phyloP scores from a whole-genome alignment of 2,797 vertebrate genomes.

The Brachyrhaphis roseni region DNA sequence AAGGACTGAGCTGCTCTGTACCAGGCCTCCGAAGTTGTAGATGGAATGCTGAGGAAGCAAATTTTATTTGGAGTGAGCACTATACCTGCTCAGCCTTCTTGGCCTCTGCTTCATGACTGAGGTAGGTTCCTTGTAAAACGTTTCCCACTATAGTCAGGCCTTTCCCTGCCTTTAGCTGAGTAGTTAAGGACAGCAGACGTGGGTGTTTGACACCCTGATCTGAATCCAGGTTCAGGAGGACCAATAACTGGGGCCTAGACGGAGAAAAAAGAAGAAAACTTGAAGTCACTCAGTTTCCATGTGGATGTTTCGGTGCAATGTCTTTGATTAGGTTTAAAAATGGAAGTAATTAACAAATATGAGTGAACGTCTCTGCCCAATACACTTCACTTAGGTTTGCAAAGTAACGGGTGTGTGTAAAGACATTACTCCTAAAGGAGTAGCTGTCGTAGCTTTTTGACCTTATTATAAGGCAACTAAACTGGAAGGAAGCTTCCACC shows the following conservation, averaged over 20 bases:
- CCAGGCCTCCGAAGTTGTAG: not conserved
- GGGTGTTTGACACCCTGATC: conserved; percentile 89
- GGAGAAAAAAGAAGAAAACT: not conserved
- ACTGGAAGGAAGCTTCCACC: conserved; percentile 10
- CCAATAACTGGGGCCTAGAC: conserved; percentile 90
- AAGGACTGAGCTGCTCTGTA: not conserved
- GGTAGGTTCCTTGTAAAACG: conserved; percentile 90
- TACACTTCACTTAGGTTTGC: not conserved
- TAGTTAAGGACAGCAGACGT: conserved; percentile 90
- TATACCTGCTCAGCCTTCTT: conserved; percentile 90
- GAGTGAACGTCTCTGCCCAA: not conserved
- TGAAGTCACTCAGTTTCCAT: not conserved
- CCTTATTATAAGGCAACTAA: not conserved
- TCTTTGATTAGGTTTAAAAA: not conserved
- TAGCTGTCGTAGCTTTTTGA: not conserved
- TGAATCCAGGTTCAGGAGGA: conserved; percentile 88
- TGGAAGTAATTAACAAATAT: not conserved
- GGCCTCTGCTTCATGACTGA: conserved; percentile 87
- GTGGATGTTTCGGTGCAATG: not conserved
- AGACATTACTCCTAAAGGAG: not conserved
- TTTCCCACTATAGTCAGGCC: conserved; percentile 94
- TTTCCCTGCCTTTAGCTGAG: conserved; percentile 95
- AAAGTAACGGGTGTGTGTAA: not conserved
- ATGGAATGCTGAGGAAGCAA: not conserved
- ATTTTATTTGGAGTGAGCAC: not conserved